Evolutionary conservation across 2,888 invertebrate genomes (phyloP), one percentile per base, ranked within the genome.

Genomic region (Agonopterix arenella): DNA sequence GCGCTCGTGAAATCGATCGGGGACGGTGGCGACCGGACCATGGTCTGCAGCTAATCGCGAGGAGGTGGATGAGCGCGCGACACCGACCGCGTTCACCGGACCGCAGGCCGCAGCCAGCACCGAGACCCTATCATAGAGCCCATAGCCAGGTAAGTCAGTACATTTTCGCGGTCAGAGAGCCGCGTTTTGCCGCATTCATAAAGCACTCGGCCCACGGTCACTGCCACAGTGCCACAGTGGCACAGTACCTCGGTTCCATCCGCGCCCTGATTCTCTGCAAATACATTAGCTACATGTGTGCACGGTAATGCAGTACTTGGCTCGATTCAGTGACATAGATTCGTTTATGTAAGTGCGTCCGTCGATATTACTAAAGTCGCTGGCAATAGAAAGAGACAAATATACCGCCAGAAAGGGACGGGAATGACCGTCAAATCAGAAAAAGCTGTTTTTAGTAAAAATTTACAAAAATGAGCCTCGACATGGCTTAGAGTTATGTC

Each of bases 11-110:
- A 64, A 68, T 70, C 69, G 68, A 73, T 67, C 68, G 65, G 66
- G 59, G 61, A 55, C 66, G 62, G 62, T 59, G 60, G 60, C 63
- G 62, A 55, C 58, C 66, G 61, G 64, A 68, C 68, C 60, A 76
- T 73, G 78, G 60, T 56, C 68, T 63, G 60, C 68, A 73, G 73
- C 64, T 79, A 75, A 71, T 66, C 67, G 62, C 60, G 68, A 28
- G 28, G 28, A 28, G 28, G 28, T 28, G 28, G 28, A 28, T 28
- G 28, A 28, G 28, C 28, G 69, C 66, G 56, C 53, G 58, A 28
- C 57, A 58, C 62, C 58, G 57, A 61, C 62, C 61, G 63, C 61
- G 61, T 28, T 59, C 55, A 56, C 59, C 56, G 56, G 60, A 56
- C 28, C 28, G 28, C 28, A 28, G 28, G 28, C 28, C 28, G 28